Evolutionary conservation across 2,888 invertebrate genomes (phyloP), one percentile per base, ranked within the genome.

Genomic region (Tachina lurida): DNA sequence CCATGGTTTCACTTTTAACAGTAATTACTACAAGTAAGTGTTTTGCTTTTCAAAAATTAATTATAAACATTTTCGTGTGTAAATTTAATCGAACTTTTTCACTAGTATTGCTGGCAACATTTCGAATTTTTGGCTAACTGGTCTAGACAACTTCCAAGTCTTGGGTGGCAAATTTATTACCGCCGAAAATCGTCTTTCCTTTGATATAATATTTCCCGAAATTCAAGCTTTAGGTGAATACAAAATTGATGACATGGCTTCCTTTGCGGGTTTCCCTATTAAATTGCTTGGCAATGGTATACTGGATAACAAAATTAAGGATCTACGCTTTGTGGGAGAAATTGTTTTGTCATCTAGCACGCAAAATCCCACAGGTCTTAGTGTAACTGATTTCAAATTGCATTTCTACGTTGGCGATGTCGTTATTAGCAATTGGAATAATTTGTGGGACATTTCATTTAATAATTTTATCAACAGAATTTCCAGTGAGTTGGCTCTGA

Each of bases 381-480:
- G 83, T 13, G 63, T 91, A 2, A 84, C 87, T 2, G 86, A 90
- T 17, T 75, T 88, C n/a, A 80, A 89, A 43, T 70, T 88, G 45
- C 81, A 88, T 5, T 87, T 89, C 52, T 90, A 89, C 49, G 22
- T 91, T 60, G 89, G 85, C 0, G 88, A 88, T 54, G 76, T 89
- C 2, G 54, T 73, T 10, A 76, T 87, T 10, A 86, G 88, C 43
- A 88, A 88, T 77, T 88, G 90, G 88, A 88, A 91, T 67, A 62
- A 77, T 0, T 9, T 89, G 39, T 89, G 87, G 90, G 87, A 88
- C 68, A 89, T 89, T 22, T 76, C 89, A 1, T 60, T 82, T 12
- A 91, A 91, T 75, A 88, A 89, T 63, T 89, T 88, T 39, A 52
- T 74, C 19, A 89, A 91, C 22, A 83, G 81, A 4, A 88, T 73